Base-by-base conservation (phyloP, 2,797 vertebrate species). In the Avahi laniger region DNA sequence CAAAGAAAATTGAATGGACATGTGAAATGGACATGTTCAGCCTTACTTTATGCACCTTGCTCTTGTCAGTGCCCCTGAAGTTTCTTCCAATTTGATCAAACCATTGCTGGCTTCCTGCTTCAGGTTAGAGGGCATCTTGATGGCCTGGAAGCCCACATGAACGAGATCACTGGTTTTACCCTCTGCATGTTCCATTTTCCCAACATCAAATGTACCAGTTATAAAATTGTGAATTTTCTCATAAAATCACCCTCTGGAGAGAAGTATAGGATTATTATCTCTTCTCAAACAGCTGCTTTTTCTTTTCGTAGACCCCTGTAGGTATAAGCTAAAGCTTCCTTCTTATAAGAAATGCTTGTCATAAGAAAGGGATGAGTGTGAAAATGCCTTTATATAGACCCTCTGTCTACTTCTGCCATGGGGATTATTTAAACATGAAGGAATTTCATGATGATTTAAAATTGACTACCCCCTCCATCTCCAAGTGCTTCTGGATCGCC, bases 361-460 rank as follows among this genome's bases (percentile, higher is more conserved):
- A 15, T 88, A 65, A 70, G 73, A 88, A 41, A 90, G 43, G 76
- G 48, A 82, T 26, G 86, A 46, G 85, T 57, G 59, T 80, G 61
- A 81, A 91, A 93, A 85, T 79, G 57, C 28, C 84, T 93, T 92
- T 92, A 91, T 50, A 85, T 69, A 89, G 59, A 81, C 30, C 50
- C 79, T 95, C 80, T 92, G 67, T 94, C 89, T 95, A 46, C 43
- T 73, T 65, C 92, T 82, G 84, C 73, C 35, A 67, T 50, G 78
- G 78, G 84, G 50, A 95, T 96, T 96, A 95, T 95, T 93, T 89
- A 94, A 92, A 97, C 92, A 84, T 85, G 95, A 96, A 94, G 94
- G 94, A 95, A 96, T 96, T 93, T 97, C 87, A 57, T 41, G 86
- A 96, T 82, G 52, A 80, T 92, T 95, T 94, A 88, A 95, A 97